Conservation (phyloP, 1,140 invertebrate species). For the Paracyclopina nana region DNA sequence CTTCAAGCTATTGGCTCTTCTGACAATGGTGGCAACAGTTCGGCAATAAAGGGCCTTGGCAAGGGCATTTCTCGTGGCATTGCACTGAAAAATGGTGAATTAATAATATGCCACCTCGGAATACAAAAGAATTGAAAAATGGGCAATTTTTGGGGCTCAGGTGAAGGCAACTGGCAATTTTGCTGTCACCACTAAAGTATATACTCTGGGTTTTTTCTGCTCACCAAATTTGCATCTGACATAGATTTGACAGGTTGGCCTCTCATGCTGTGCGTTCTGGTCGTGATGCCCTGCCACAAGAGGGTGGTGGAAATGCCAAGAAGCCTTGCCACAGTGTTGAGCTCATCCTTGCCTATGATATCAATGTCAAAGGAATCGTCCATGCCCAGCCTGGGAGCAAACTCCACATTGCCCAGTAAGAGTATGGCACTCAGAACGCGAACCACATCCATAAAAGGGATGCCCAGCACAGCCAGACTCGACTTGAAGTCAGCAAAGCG, state of each 20-base stretch:
- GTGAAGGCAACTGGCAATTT: neutral
- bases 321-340: conserved; percentile 59
- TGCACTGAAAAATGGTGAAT: conserved; percentile 4
- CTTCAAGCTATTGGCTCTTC: conserved; percentile 74
- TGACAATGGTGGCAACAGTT: conserved; percentile 80
- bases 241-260: conserved; percentile 62
- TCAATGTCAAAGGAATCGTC: conserved; percentile 35
- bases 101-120: too few species aligned
- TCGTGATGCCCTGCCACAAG: conserved; percentile 57
- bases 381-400: conserved; percentile 45
- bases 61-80: conserved; percentile 58
- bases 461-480: conserved; percentile 63
- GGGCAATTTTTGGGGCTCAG: too few species aligned
- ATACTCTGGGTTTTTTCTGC: conserved; percentile 14
- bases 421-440: conserved; percentile 71
- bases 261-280: conserved; percentile 55
- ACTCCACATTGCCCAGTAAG: conserved; percentile 72
- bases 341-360: conserved; percentile 37
- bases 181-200: neutral
- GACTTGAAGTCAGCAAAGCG: conserved; percentile 47
- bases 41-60: conserved; percentile 82
- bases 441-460: conserved; percentile 80
- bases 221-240: conserved; percentile 55
- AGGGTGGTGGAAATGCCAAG: conserved; percentile 53
- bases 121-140: too few species aligned